A percentile compares a stretch with the other conserved stretches of the same genome.
Evolutionary conservation across 1,140 invertebrate genomes (phyloP).

Genomic region (Procambarus virginalis): DNA sequence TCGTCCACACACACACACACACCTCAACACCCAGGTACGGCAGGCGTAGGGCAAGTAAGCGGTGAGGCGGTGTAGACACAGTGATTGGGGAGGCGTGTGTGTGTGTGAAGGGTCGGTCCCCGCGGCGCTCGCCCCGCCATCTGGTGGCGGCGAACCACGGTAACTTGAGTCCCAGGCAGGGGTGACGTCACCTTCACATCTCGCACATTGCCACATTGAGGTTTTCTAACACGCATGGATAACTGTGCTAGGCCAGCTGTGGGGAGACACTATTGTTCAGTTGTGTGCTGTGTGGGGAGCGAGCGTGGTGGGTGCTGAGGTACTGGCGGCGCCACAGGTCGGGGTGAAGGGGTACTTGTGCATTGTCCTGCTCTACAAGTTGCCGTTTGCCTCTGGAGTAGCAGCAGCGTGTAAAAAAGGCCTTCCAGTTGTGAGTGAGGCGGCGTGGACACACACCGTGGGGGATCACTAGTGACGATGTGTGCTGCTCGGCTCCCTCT

Average conservation of each 20-base stretch:
- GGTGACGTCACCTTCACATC: conserved; percentile 54
- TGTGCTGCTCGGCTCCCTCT: not conserved
- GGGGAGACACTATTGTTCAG: not conserved
- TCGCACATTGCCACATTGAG: conserved; percentile 40
- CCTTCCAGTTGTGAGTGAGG: conserved; percentile 44
- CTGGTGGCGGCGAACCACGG: conserved; percentile 31
- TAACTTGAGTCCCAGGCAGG: conserved; percentile 40
- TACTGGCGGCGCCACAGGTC: not conserved
- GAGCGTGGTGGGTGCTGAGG: not conserved
- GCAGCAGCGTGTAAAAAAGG: not conserved
- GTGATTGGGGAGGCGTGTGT: not conserved
- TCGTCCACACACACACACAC: not conserved
- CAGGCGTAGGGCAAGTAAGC: not conserved
- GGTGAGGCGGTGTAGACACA: not conserved
- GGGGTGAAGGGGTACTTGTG: conserved; percentile 7
- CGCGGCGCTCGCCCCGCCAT: conserved; percentile 39
- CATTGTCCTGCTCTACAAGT: conserved; percentile 22
- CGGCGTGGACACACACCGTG: not conserved
- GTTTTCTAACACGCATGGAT: conserved; percentile 1
- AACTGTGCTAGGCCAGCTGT: not conserved
- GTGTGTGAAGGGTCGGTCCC: not conserved
- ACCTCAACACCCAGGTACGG: not conserved
- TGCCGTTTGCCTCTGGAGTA: conserved; percentile 14
- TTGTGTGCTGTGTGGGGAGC: not conserved
- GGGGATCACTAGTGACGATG: not conserved